Evolutionary conservation across 2,113 vertebrate genomes (phyloP).

Genomic region (Microcebus ravelobensis): DNA sequence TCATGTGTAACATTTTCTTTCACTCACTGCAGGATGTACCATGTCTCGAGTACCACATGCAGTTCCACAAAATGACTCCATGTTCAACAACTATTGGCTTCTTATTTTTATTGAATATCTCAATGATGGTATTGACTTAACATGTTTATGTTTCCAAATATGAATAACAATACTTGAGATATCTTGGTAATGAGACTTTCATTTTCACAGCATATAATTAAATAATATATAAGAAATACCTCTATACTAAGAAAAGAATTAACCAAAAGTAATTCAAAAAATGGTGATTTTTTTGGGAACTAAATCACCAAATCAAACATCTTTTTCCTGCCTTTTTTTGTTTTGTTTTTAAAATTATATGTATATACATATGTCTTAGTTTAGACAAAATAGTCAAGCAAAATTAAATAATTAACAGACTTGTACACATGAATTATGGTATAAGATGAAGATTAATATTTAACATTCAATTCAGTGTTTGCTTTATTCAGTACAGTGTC

Average conservation of each 20-base stretch:
- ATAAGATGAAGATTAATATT: not conserved
- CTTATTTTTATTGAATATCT: not conserved
- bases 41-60: not conserved
- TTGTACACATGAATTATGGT: not conserved
- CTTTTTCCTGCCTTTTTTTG: not conserved
- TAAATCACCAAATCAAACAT: not conserved
- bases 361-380: not conserved
- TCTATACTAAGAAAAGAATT: not conserved
- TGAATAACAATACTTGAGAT: not conserved
- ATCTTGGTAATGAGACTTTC: not conserved
- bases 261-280: not conserved
- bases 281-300: not conserved
- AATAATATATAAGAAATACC: not conserved
- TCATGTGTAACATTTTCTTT: not conserved
- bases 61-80: not conserved
- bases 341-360: not conserved
- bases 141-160: not conserved
- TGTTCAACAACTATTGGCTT: not conserved
- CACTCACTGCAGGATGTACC: not conserved
- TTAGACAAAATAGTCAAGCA: not conserved
- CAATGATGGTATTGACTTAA: not conserved
- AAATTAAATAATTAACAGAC: not conserved
- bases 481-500: not conserved
- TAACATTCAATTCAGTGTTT: not conserved
- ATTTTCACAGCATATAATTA: not conserved